Base-by-base conservation (phyloP, 2,888 invertebrate genomes). In the Mayetiola destructor region DNA sequence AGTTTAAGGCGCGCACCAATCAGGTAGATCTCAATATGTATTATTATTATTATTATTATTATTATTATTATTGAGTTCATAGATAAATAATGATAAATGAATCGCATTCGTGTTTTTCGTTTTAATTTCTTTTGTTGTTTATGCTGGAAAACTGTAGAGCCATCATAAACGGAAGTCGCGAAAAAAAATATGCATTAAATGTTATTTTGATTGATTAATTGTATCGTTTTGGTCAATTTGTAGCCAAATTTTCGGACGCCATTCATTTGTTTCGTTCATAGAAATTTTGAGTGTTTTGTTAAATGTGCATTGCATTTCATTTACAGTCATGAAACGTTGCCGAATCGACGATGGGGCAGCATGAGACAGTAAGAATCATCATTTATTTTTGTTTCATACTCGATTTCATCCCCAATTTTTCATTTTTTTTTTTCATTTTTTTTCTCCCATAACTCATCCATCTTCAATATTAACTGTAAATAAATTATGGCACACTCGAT, bases 1-100 rank as follows among this genome's bases (percentile, higher is more conserved):
- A 90, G 90, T 67, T 75, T 90, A 56, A 76, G 89, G 66, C 78
- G 88, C 68, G 85, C 87, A 53, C 84, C 87, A 59, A 81, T 86
- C 62, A 86, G 84, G 89, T 89, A 76, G 12, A 9, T 6, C 14
- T 20, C 42, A 42, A 3, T n/a, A 20, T 14, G 30, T 4, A 21
- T 23, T 12, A 37, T 27, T 53, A n/a, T n/a, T n/a, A n/a, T n/a
- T n/a, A n/a, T n/a, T n/a, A n/a, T n/a, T n/a, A n/a, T n/a, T n/a
- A n/a, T n/a, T n/a, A n/a, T n/a, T n/a, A n/a, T n/a, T n/a, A n/a
- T n/a, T n/a, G n/a, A n/a, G n/a, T n/a, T n/a, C n/a, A n/a, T n/a
- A n/a, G n/a, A n/a, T n/a, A n/a, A n/a, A n/a, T n/a, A n/a, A n/a
- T n/a, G n/a, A n/a, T n/a, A n/a, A n/a, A 12, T 32, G 32, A 32